Conservation (phyloP, 2,797 vertebrate species). For the Anas bahamensis region DNA sequence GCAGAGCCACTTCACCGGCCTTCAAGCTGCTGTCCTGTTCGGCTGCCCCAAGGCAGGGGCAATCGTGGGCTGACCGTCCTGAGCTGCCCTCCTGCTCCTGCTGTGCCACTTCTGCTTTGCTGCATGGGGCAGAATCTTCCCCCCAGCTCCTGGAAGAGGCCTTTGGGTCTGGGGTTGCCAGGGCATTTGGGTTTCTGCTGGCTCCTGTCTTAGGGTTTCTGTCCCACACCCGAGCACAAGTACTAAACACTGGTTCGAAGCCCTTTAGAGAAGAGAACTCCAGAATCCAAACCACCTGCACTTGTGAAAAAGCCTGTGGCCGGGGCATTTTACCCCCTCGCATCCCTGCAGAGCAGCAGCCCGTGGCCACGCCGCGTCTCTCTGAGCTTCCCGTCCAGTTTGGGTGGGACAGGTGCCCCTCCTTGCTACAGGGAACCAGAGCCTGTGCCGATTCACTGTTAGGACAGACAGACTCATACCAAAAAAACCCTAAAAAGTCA, state of each 20-base stretch:
- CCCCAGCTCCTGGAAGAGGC: neutral
- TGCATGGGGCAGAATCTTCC: neutral
- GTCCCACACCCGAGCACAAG: accelerated
- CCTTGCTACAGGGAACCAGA: neutral
- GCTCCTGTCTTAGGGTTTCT: neutral
- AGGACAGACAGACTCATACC: too few relatives aligned
- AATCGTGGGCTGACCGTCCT: too few relatives aligned
- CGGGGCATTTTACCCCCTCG: neutral
- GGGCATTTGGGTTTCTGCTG: neutral
- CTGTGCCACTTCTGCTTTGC: neutral
- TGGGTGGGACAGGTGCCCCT: neutral
- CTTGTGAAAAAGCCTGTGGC: neutral
- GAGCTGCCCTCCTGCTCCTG: neutral
- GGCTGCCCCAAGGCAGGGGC: too few relatives aligned
- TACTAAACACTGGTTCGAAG: neutral
- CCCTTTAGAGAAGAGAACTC: neutral
- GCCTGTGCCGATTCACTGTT: too few relatives aligned
- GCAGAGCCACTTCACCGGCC: neutral
- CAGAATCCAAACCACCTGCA: neutral
- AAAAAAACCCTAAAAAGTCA: too few relatives aligned
- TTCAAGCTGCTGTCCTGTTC: too few relatives aligned
- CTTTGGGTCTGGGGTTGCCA: neutral
- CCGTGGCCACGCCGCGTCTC: neutral
- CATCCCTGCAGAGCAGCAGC: neutral
- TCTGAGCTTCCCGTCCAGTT: neutral